phyloP scores from a whole-genome alignment of 2,888 invertebrate genomes.

The Caenorhabditis sp. region DNA sequence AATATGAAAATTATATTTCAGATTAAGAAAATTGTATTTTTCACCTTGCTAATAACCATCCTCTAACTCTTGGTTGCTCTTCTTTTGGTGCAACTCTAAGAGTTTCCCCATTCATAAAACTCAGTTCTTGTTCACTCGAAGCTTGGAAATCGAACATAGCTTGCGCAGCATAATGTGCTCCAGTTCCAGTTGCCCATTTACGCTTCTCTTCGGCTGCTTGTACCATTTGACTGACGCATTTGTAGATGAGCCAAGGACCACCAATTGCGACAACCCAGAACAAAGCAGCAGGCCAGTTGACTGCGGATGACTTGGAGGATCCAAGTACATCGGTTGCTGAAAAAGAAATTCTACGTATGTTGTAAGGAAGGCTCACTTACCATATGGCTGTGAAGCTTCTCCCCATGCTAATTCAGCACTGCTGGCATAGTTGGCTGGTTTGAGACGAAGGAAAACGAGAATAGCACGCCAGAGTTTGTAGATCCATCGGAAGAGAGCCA shows the following conservation, averaged over 20 bases:
- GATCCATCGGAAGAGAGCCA: constrained; percentile 50
- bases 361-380: constrained; percentile 15
- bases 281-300: constrained; percentile 85
- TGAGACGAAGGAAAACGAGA: constrained; percentile 77
- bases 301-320: constrained; percentile 26
- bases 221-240: constrained; percentile 77
- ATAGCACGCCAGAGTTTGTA: constrained; percentile 74
- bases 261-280: constrained; percentile 88
- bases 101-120: constrained; percentile 81
- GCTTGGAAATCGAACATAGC: constrained; percentile 83
- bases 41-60: constrained; percentile 75
- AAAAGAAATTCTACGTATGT: constrained; percentile 3
- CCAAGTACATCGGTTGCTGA: constrained; percentile 53
- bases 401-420: constrained; percentile 71
- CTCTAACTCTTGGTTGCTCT: constrained; percentile 78
- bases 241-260: constrained; percentile 89
- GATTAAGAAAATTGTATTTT: background rate
- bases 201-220: constrained; percentile 62
- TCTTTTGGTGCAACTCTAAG: constrained; percentile 84
- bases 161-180: constrained; percentile 73
- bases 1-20: background rate
- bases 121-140: constrained; percentile 80
- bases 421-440: constrained; percentile 71
- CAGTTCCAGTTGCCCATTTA: constrained; percentile 74
- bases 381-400: constrained; percentile 49